These are phyloP conservation scores for Thysanoteuthis rhombus DNA, from an alignment of 2,888 invertebrate species.

Conservation along the genomic window DNA sequence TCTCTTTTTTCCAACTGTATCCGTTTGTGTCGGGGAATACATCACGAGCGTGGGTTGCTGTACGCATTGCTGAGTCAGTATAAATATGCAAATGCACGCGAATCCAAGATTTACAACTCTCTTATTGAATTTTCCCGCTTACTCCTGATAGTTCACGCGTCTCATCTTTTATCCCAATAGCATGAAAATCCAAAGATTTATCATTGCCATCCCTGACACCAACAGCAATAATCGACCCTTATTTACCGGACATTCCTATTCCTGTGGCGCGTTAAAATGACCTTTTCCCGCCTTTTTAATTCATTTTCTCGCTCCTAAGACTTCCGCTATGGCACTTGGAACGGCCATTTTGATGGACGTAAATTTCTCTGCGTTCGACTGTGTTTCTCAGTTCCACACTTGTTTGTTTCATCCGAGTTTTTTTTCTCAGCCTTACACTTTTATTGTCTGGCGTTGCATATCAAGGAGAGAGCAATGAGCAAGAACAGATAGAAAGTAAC, in stretches of 20 bases:
- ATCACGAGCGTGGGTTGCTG: background rate
- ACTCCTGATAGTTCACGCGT: background rate
- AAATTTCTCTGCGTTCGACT: background rate
- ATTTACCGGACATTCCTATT: background rate
- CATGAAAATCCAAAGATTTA: background rate
- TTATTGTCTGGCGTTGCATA: no score
- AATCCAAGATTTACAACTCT: background rate
- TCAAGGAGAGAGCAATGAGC: no score
- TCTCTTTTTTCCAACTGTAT: no score
- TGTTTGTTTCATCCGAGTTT: background rate
- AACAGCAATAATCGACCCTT: background rate
- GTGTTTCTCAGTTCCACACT: background rate
- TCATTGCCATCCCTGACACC: background rate
- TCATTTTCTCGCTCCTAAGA: background rate
- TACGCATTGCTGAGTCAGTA: background rate
- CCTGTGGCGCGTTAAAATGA: background rate
- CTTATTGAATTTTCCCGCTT: background rate
- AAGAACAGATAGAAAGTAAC: no score
- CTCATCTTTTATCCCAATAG: background rate
- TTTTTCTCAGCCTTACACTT: background rate
- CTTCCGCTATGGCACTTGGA: background rate
- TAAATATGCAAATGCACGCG: background rate
- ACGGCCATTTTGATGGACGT: background rate
- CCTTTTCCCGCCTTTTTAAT: background rate
- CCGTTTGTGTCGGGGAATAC: background rate